Percentiles rank a stretch among this genome's conserved stretches.
These are phyloP conservation scores for Anthophora plumipes DNA, from an alignment of 2,888 invertebrate genomes.

Conservation along the genomic window DNA sequence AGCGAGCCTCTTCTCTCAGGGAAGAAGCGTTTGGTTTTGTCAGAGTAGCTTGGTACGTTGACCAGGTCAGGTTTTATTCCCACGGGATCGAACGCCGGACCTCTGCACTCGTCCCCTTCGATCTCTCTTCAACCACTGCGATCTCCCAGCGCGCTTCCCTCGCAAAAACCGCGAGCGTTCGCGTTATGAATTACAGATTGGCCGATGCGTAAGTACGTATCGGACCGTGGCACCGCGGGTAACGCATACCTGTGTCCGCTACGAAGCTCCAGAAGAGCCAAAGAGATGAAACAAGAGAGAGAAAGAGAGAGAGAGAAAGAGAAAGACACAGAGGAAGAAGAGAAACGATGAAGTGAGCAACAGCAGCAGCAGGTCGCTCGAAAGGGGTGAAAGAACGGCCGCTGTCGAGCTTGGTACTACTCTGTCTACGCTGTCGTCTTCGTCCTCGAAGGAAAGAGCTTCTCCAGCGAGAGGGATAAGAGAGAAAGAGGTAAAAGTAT, in stretches of 20 bases:
- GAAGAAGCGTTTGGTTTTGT: slow-evolving; percentile 48
- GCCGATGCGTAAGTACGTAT: slow-evolving; percentile 73
- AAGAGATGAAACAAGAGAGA: too few species aligned
- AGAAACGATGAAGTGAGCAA: slow-evolving; percentile 60
- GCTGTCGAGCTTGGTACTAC: slow-evolving; percentile 67
- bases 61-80: slow-evolving; percentile 79
- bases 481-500: slow-evolving; percentile 22
- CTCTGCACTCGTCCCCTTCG: slow-evolving; percentile 45
- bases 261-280: slow-evolving; percentile 24
- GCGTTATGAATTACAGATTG: slow-evolving; percentile 82
- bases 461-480: slow-evolving; percentile 21
- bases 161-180: slow-evolving; percentile 75
- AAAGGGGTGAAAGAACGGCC: slow-evolving; percentile 77
- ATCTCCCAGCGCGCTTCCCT: slow-evolving; percentile 72
- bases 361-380: slow-evolving; percentile 72
- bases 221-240: slow-evolving; percentile 67
- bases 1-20: not conserved
- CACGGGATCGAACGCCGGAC: slow-evolving; percentile 73
- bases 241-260: slow-evolving; percentile 67
- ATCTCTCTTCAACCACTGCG: slow-evolving; percentile 27
- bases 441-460: slow-evolving; percentile 48
- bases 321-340: slow-evolving; percentile 41
- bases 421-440: slow-evolving; percentile 65
- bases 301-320: too few species aligned
- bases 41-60: slow-evolving; percentile 60